These are phyloP conservation scores for Lutraria rhynchaena DNA, from an alignment of 1,140 invertebrate genomes.

Conservation along the genomic window DNA sequence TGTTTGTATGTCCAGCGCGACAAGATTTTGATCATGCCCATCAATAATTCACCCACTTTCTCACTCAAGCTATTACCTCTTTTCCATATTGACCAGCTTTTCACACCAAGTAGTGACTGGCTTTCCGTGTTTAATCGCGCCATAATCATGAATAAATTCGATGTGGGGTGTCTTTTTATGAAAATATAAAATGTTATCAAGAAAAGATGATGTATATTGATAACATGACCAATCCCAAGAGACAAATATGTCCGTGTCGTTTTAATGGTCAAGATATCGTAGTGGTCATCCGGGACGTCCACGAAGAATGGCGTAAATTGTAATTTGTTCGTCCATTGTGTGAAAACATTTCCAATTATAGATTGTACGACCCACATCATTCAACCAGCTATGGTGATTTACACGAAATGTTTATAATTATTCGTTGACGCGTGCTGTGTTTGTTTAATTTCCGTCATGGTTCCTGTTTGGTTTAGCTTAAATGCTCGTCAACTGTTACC, in stretches of 20 bases:
- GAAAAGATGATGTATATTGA: slow-evolving; percentile 12
- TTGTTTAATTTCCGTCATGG: no score
- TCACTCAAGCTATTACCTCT: slow-evolving; percentile 17
- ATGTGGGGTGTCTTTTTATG: not conserved
- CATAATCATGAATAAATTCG: not conserved
- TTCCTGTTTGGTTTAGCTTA: no score
- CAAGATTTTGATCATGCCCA: not conserved
- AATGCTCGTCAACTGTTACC: no score
- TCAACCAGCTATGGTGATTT: not conserved
- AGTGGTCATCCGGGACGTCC: slow-evolving; percentile 30
- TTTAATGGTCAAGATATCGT: slow-evolving; percentile 37
- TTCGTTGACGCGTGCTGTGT: no score
- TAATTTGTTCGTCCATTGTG: slow-evolving; percentile 37
- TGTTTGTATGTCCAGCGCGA: no score
- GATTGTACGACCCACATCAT: not conserved
- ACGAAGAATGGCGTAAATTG: slow-evolving; percentile 30
- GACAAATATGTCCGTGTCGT: slow-evolving; percentile 36
- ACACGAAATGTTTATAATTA: no score
- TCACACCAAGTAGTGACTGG: not conserved
- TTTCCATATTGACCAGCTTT: slow-evolving; percentile 40
- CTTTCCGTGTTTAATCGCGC: not conserved
- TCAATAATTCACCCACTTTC: slow-evolving; percentile 30
- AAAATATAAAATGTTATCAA: slow-evolving; percentile 1
- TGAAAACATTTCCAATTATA: slow-evolving; percentile 34
- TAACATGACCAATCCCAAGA: slow-evolving; percentile 10